A percentile compares a stretch with the other conserved stretches of the same genome.
Evolutionary conservation across 1,140 invertebrate genomes (phyloP).

Genomic region (Trachymyrmex septentrionalis): DNA sequence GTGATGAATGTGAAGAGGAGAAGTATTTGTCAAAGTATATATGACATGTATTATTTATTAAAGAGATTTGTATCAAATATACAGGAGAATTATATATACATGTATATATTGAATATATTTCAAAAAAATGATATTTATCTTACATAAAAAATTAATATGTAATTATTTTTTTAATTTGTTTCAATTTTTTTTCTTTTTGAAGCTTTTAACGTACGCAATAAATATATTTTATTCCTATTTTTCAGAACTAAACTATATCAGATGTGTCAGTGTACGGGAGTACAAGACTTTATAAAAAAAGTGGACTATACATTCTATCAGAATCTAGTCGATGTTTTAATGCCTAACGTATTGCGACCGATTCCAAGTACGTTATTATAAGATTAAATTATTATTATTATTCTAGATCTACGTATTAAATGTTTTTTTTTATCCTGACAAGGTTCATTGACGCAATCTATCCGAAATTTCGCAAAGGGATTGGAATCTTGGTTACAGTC

Average conservation of each 20-base stretch:
- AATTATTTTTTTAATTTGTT: slow-evolving; percentile 10
- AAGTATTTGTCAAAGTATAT: slow-evolving; percentile 91
- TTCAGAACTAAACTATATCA: slow-evolving; percentile 88
- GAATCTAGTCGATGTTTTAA: slow-evolving; percentile 97
- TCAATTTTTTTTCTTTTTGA: background rate
- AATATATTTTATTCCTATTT: slow-evolving; percentile 14
- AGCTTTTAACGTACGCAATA: background rate
- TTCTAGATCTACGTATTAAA: slow-evolving; percentile 5
- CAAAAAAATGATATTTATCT: slow-evolving; percentile 30
- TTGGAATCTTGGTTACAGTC: slow-evolving; percentile 95
- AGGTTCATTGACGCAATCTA: slow-evolving; percentile 96
- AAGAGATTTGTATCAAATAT: background rate
- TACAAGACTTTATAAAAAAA: slow-evolving; percentile 91
- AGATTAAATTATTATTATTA: background rate
- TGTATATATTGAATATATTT: background rate
- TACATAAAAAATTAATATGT: slow-evolving; percentile 13
- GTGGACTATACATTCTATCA: slow-evolving; percentile 98
- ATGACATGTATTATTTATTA: slow-evolving; percentile 59
- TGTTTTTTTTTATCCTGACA: slow-evolving; percentile 35
- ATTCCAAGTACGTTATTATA: slow-evolving; percentile 92
- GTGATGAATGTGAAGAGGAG: slow-evolving; percentile 92
- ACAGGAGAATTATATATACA: too few relatives aligned
- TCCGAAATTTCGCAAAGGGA: slow-evolving; percentile 97
- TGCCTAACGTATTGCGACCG: slow-evolving; percentile 97
- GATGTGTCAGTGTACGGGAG: slow-evolving; percentile 87